Base-by-base conservation (phyloP, 2,797 vertebrate species). In the Geotrypetes seraphini region DNA sequence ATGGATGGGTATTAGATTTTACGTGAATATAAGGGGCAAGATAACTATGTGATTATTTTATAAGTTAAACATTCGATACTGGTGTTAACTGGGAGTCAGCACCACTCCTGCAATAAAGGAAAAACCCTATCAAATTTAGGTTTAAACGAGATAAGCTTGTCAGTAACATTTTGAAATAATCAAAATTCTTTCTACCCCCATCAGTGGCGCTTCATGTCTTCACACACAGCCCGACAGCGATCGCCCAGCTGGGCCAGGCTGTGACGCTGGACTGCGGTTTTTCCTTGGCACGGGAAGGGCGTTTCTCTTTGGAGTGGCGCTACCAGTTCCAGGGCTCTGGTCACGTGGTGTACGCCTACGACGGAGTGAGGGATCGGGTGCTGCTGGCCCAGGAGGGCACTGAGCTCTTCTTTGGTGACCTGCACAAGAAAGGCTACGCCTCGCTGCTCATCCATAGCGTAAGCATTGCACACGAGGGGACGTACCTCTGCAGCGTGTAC, bases 251-350 rank as follows among this genome's bases (percentile, higher is more conserved):
- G 7, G 81, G 88, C 7, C 63, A 73, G 12, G 73, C 73, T 0
- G 73, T 71, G 10, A 10, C 76, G 11, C 44, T 94, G 25, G 85
- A 92, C 66, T 85, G 89, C 15, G 57, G 71, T 28, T 86, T 87
- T 5, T 78, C 87, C 78, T 51, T 25, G 2, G 66, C 79, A 25
- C 57, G 34, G 9, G 64, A 51, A 2, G 78, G 56, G 1, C 63
- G 59, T 16, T 91, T 91, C 14, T 73, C 87, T 1, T 68, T 94
- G 2, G 89, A 94, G 7, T 94, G 90, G 90, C 82, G 89, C 1
- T 87, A 79, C 53, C 91, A 92, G 66, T 82, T 84, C 60, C 58
- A 64, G 14, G 90, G 89, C 1, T 50, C 78, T 1, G 89, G 90
- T 1, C 72, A 69, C 1, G 37, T 89, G 35, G 28, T 93, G 4